These are phyloP conservation scores for Melipona quadrifasciata DNA, from an alignment of 1,140 invertebrate species.

Conservation along the genomic window DNA sequence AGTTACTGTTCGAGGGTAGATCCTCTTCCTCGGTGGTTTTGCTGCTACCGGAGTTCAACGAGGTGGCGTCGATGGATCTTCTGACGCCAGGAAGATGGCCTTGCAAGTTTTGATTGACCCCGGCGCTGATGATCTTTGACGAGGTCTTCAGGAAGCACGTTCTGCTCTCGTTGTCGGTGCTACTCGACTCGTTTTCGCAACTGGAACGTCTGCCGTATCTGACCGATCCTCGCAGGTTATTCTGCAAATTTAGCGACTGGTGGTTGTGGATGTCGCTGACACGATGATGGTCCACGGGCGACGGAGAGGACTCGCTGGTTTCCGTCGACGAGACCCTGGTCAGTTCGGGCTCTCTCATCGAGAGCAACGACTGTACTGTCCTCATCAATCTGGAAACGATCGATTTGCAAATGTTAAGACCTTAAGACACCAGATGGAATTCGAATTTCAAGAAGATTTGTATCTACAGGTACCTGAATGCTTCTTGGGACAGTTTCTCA, in stretches of 20 bases:
- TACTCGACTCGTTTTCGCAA: conserved; percentile 50
- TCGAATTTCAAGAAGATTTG: background rate
- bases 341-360: conserved; percentile 85
- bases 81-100: conserved; percentile 66
- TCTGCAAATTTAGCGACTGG: conserved; percentile 56
- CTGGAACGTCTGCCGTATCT: conserved; percentile 23
- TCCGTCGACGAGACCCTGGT: conserved; percentile 74
- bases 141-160: conserved; percentile 47
- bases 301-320: conserved; percentile 55
- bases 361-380: conserved; percentile 85
- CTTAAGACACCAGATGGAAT: no score
- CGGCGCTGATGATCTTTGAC: conserved; percentile 33
- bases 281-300: conserved; percentile 39
- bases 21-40: conserved; percentile 76
- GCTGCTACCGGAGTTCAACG: conserved; percentile 74
- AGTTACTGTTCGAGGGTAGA: background rate
- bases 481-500: conserved; percentile 86
- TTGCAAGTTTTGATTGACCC: conserved; percentile 46
- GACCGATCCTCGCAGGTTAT: conserved; percentile 54
- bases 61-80: conserved; percentile 74
- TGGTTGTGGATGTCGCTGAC: conserved; percentile 58
- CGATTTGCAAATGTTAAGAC: background rate
- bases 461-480: conserved; percentile 80
- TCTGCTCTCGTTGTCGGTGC: conserved; percentile 41
- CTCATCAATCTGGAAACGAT: conserved; percentile 81